Percentiles rank a stretch among this genome's conserved stretches.
Evolutionary conservation across 1,140 invertebrate species (phyloP).

Genomic region (Alviniconcha marisindica): DNA sequence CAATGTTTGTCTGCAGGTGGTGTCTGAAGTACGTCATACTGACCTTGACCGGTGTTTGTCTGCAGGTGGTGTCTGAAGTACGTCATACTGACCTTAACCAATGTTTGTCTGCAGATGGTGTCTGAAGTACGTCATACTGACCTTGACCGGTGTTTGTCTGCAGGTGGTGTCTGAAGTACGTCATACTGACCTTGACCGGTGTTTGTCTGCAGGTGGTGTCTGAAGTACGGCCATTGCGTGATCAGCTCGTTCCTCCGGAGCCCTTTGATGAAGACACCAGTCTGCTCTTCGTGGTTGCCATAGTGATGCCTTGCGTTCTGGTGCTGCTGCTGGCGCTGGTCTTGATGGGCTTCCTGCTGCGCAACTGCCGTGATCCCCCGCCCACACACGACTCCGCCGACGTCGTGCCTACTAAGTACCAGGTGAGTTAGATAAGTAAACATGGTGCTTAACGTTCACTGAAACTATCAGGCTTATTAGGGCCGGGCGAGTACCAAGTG

Average conservation of each 20-base stretch:
- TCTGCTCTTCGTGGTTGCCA: constrained; percentile 29
- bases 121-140: too few species aligned
- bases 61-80: too few species aligned
- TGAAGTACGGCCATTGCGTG: background rate
- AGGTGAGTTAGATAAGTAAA: background rate
- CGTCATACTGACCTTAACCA: too few species aligned
- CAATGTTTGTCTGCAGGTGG: too few species aligned
- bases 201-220: constrained; percentile 13
- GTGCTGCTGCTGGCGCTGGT: constrained; percentile 16
- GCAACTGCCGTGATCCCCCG: background rate
- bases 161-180: background rate
- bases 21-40: too few species aligned
- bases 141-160: too few species aligned
- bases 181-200: too few species aligned
- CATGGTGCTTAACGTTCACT: background rate
- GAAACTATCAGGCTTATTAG: too few species aligned
- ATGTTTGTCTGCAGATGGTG: background rate
- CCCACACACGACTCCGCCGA: background rate
- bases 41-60: too few species aligned
- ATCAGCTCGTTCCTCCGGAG: background rate
- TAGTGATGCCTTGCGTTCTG: constrained; percentile 27
- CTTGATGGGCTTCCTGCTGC: background rate
- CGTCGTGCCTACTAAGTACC: constrained; percentile 32
- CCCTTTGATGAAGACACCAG: background rate
- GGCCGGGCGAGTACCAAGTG: background rate